These are phyloP conservation scores for Chlamydotis undulata DNA, from an alignment of 2,113 vertebrate genomes.

Conservation along the genomic window DNA sequence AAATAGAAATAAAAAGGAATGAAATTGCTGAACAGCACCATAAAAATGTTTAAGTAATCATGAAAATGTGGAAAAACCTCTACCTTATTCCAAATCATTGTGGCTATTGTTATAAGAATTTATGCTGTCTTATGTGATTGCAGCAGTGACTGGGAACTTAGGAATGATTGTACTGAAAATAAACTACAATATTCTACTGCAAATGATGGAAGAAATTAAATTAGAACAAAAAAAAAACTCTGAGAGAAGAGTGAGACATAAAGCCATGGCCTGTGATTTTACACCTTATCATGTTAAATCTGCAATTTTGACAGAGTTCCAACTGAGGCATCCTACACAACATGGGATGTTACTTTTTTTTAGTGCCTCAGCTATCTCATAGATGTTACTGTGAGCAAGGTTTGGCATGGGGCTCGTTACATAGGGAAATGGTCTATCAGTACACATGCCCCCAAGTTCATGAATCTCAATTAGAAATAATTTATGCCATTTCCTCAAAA, in stretches of 20 bases:
- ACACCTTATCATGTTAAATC: not conserved
- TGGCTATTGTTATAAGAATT: not conserved
- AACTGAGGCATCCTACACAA: not conserved
- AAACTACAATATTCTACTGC: not conserved
- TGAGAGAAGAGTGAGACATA: not conserved
- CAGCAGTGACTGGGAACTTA: not conserved
- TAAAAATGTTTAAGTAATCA: conserved; percentile 9
- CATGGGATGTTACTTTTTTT: not conserved
- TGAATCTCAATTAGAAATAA: not conserved
- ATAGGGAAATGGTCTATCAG: not conserved
- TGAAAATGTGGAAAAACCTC: not conserved
- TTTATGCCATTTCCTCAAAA: not conserved
- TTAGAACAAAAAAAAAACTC: not conserved
- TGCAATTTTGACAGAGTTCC: not conserved
- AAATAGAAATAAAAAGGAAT: conserved; percentile 12
- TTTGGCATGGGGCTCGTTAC: not conserved
- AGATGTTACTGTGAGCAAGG: not conserved
- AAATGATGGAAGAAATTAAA: not conserved
- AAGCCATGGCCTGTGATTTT: conserved; percentile 16
- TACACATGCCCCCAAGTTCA: not conserved
- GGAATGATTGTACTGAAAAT: not conserved
- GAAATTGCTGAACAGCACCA: not conserved
- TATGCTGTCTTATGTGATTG: not conserved
- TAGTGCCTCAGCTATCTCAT: not conserved
- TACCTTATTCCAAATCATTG: not conserved